phyloP scores from a whole-genome alignment of 2,888 invertebrate species.

The Scaptomyza cyrtandrae region DNA sequence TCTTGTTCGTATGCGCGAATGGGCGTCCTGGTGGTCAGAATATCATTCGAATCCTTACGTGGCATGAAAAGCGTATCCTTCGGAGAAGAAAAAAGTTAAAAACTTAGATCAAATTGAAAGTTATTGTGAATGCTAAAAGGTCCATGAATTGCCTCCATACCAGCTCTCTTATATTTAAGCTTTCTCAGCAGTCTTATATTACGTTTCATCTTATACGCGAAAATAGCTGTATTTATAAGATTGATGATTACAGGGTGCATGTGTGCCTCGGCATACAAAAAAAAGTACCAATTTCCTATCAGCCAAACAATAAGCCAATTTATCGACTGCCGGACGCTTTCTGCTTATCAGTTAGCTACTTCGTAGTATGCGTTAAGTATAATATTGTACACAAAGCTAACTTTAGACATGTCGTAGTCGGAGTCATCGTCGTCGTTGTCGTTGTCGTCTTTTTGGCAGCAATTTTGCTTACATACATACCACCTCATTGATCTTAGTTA shows the following conservation, averaged over 20 bases:
- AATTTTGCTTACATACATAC: conserved; percentile 27
- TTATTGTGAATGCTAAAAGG: no score
- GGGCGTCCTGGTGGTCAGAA: conserved; percentile 72
- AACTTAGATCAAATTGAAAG: no score
- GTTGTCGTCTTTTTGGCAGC: conserved; percentile 6
- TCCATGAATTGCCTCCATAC: no score
- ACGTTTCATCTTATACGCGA: no score
- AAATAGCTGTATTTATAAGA: no score
- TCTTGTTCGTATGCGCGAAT: conserved; percentile 81
- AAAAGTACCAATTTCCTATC: conserved; percentile 49
- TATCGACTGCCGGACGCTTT: conserved; percentile 51
- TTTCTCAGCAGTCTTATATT: no score
- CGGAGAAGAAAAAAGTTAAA: no score
- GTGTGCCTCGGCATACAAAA: conserved; percentile 3
- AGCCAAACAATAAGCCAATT: conserved; percentile 39
- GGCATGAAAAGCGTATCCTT: conserved; percentile 79
- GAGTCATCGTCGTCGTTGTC: not conserved
- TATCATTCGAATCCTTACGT: conserved; percentile 77
- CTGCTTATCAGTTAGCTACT: conserved; percentile 64
- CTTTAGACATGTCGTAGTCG: conserved; percentile 68
- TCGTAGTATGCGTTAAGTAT: conserved; percentile 5
- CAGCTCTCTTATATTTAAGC: no score
- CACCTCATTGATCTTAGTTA: conserved; percentile 51
- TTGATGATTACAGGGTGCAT: no score
- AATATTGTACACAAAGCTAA: conserved; percentile 46